Evolutionary conservation across 2,888 invertebrate genomes (phyloP).

Genomic region (Volucella inflata): DNA sequence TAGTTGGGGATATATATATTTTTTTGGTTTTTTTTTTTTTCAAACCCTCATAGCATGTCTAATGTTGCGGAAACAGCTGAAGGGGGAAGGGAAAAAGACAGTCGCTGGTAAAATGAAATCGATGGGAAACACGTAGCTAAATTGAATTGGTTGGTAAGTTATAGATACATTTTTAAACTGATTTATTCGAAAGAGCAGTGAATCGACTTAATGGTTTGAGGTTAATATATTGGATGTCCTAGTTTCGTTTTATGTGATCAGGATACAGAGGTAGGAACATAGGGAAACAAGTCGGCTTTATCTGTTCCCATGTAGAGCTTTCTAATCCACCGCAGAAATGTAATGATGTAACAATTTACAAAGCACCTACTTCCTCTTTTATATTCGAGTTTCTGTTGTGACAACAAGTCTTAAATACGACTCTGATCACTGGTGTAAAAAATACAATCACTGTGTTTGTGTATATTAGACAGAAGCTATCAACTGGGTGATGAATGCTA

Average conservation of each 20-base stretch:
- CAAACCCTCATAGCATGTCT: slow-evolving; percentile 62
- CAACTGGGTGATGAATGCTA: too few species aligned
- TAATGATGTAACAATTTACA: too few species aligned
- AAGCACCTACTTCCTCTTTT: too few species aligned
- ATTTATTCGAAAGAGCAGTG: slow-evolving; percentile 53
- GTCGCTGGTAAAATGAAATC: slow-evolving; percentile 28
- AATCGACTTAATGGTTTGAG: slow-evolving; percentile 43
- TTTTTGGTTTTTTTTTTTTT: slow-evolving; percentile 9
- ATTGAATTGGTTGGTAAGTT: slow-evolving; percentile 66
- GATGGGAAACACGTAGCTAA: slow-evolving; percentile 57
- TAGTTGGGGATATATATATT: neutral
- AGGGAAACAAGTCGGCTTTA: too few species aligned
- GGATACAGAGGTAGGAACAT: too few species aligned
- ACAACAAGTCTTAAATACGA: too few species aligned
- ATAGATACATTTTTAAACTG: slow-evolving; percentile 63
- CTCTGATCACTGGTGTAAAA: too few species aligned
- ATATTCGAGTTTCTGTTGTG: too few species aligned
- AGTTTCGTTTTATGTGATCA: slow-evolving; percentile 4
- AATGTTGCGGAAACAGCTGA: slow-evolving; percentile 71
- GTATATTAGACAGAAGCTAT: too few species aligned
- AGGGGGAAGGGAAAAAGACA: slow-evolving; percentile 3
- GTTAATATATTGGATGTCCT: slow-evolving; percentile 21
- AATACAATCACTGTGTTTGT: too few species aligned
- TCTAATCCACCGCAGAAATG: too few species aligned
- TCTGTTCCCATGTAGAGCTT: too few species aligned